Conservation (phyloP, 2,113 vertebrate genomes). For the Xiphophorus couchianus region DNA sequence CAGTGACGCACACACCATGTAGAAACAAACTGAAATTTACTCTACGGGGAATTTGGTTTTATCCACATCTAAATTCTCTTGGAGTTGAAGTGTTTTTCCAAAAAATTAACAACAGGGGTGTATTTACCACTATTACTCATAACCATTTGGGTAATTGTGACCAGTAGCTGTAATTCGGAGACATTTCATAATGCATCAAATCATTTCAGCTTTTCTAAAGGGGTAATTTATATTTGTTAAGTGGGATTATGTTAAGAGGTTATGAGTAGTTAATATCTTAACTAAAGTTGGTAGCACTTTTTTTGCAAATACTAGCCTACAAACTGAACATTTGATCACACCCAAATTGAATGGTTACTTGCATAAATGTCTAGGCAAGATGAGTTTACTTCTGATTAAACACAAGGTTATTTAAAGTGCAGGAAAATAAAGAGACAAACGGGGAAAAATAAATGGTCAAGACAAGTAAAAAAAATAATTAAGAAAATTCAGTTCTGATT, state of each 20-base stretch:
- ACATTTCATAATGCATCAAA: neutral
- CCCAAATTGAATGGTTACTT: too few species aligned
- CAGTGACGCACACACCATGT: slow-evolving; percentile 41
- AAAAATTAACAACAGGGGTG: neutral
- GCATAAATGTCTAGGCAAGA: too few species aligned
- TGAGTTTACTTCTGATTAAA: too few species aligned
- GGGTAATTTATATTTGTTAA: neutral
- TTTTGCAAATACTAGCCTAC: too few species aligned
- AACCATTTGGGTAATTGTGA: neutral
- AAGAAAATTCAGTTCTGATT: too few species aligned
- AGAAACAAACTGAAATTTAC: neutral
- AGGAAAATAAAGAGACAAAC: too few species aligned
- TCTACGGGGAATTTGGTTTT: neutral
- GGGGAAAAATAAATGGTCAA: too few species aligned
- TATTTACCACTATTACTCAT: neutral
- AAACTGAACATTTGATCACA: too few species aligned
- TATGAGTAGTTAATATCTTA: neutral
- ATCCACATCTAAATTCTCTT: neutral
- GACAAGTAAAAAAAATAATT: too few species aligned
- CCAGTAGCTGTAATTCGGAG: too few species aligned
- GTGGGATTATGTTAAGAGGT: neutral
- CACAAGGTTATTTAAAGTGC: too few species aligned
- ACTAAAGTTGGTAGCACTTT: too few species aligned
- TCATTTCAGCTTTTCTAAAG: neutral
- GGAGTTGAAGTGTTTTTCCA: neutral